A percentile compares a stretch with the other conserved stretches of the same genome.
phyloP scores from a whole-genome alignment of 2,797 vertebrate species.

The Coluber constrictor region DNA sequence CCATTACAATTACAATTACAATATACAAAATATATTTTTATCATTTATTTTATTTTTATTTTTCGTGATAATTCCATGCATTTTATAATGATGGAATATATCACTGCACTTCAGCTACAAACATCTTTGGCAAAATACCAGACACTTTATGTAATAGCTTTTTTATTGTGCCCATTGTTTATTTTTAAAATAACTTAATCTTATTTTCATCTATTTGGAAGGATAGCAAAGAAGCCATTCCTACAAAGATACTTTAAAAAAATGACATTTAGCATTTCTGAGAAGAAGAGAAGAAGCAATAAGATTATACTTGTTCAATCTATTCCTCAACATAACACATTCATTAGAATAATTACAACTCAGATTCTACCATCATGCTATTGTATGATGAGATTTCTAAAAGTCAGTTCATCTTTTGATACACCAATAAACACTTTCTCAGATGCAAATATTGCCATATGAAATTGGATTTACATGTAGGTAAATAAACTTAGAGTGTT shows the following conservation, averaged over 20 bases:
- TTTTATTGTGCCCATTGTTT: not conserved
- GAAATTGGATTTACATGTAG: not conserved
- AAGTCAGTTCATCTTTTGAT: not conserved
- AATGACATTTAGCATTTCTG: not conserved
- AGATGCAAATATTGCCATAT: not conserved
- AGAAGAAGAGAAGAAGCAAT: not conserved
- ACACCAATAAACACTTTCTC: not conserved
- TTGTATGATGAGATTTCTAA: not conserved
- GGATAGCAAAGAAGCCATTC: not conserved
- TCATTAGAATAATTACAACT: not conserved
- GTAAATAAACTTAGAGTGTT: not conserved
- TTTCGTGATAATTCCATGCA: no score
- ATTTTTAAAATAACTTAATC: not conserved
- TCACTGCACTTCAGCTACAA: not conserved
- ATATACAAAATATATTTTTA: no score
- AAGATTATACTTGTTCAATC: not conserved
- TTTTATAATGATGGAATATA: not conserved
- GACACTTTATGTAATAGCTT: not conserved
- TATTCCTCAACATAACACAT: not conserved
- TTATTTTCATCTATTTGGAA: not conserved
- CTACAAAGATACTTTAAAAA: not conserved
- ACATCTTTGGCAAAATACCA: not conserved
- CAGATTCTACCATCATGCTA: not conserved
- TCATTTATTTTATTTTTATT: no score
- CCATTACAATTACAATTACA: no score